Base-by-base conservation (phyloP, 1,140 invertebrate species). In the Eumeta japonica region DNA sequence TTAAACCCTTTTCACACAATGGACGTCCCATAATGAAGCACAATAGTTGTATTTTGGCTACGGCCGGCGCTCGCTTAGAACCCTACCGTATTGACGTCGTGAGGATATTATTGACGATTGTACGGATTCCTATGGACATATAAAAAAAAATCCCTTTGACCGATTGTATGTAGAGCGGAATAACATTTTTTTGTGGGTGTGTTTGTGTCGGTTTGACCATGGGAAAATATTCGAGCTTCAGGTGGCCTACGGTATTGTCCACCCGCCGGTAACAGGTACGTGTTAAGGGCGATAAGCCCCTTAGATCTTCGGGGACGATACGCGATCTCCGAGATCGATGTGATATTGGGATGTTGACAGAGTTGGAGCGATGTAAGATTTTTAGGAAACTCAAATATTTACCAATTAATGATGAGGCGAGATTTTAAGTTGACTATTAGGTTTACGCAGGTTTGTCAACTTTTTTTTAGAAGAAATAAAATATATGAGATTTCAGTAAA, bases 171-270 rank as follows among this genome's bases (percentile, higher is more conserved):
- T 61, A 53, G 59, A 64, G 62, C 55, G 46, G 48, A 40, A 46
- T 49, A 34, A 55, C n/a, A n/a, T 24, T 63, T 70, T 67, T 73
- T 73, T 70, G 63, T 56, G 35, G 38, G 58, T 49, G 58, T 70
- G 63, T 66, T 73, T 68, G 61, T 68, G 49, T 54, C 46, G 54
- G 58, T 61, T 64, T 67, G 65, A 73, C 65, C 68, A 70, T 73
- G 68, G 68, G 68, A 73, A 70, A 73, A 73, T 73, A 66, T 73
- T 45, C 43, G 37, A 61, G 55, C 35, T 63, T 70, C 68, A 73
- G 63, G 68, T 73, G 68, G 48, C 63, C 62, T n/a, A n/a, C n/a
- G n/a, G n/a, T n/a, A n/a, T n/a, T n/a, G n/a, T n/a, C n/a, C n/a
- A n/a, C n/a, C n/a, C n/a, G n/a, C n/a, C n/a, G n/a, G n/a, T n/a